Percentiles rank a stretch among this genome's conserved stretches.
Conservation (phyloP, 2,113 vertebrate species). For the Gobius niger region DNA sequence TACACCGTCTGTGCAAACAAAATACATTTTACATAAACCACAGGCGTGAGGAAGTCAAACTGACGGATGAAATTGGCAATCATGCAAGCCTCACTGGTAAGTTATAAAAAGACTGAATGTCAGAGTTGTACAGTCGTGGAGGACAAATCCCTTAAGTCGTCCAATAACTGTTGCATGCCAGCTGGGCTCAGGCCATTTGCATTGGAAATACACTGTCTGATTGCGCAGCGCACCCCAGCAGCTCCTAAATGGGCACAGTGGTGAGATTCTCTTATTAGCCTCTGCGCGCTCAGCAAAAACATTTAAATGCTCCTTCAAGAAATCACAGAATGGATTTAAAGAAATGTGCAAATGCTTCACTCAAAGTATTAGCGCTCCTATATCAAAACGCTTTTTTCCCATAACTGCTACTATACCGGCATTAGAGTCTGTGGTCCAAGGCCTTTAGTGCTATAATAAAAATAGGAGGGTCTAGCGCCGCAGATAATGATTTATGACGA, state of each 20-base stretch:
- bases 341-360: not conserved
- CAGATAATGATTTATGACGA: conserved; percentile 10
- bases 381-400: not conserved
- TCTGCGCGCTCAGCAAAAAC: conserved; percentile 4
- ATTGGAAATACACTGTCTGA: not conserved
- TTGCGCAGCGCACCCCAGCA: not conserved
- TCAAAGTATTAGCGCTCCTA: not conserved
- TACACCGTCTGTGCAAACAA: not conserved
- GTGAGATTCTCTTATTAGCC: conserved; percentile 4
- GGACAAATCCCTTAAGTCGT: conserved; percentile 2
- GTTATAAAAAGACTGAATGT: not conserved
- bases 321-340: conserved; percentile 3
- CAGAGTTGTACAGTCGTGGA: not conserved
- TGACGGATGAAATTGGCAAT: not conserved
- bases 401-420: not conserved
- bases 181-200: conserved; percentile 1
- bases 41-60: not conserved
- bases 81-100: not conserved
- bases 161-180: conserved; percentile 6
- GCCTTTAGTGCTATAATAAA: conserved; percentile 10
- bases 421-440: not conserved
- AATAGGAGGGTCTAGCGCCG: not conserved
- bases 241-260: conserved; percentile 4
- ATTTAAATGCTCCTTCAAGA: conserved; percentile 3
- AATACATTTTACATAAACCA: not conserved